Percentiles rank a stretch among this genome's conserved stretches.
Conservation (phyloP, 1,140 invertebrate species). For the Bombyx mandarina region DNA sequence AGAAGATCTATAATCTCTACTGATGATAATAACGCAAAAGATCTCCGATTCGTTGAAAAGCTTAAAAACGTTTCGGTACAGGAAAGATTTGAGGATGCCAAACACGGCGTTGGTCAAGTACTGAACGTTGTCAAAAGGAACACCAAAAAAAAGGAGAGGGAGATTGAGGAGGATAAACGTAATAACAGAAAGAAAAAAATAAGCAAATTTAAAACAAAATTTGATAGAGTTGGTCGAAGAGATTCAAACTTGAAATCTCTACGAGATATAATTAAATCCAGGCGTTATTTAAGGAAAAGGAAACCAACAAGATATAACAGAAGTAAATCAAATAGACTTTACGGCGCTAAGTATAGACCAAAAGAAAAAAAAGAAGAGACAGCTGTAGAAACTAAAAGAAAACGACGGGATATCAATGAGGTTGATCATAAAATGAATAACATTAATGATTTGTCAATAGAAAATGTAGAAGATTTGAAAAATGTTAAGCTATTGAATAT, state of each 20-base stretch:
- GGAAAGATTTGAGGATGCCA: too few relatives aligned
- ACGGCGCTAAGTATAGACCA: constrained; percentile 3
- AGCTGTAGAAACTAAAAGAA: not conserved
- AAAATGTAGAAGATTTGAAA: constrained; percentile 28
- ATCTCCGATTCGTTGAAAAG: not conserved
- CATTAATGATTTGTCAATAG: constrained; percentile 11
- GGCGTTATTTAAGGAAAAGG: constrained; percentile 1
- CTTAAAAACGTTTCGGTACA: too few relatives aligned
- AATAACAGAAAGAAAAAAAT: constrained; percentile 3
- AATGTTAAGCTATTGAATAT: constrained; percentile 29
- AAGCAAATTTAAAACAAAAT: constrained; percentile 3
- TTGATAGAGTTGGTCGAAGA: not conserved
- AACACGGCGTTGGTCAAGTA: too few relatives aligned
- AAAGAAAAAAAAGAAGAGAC: constrained; percentile 5
- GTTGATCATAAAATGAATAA: constrained; percentile 2
- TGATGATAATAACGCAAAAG: constrained; percentile 1
- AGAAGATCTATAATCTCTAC: not conserved
- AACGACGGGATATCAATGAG: too few relatives aligned
- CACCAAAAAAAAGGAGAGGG: not conserved
- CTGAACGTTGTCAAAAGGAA: too few relatives aligned
- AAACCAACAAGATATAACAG: constrained; percentile 1
- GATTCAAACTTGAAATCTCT: constrained; percentile 3
- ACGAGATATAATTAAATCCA: too few relatives aligned
- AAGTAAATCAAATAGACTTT: not conserved
- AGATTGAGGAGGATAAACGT: not conserved